phyloP scores from a whole-genome alignment of 92 coral and sea anemone genomes.

The Porites cylindrica region DNA sequence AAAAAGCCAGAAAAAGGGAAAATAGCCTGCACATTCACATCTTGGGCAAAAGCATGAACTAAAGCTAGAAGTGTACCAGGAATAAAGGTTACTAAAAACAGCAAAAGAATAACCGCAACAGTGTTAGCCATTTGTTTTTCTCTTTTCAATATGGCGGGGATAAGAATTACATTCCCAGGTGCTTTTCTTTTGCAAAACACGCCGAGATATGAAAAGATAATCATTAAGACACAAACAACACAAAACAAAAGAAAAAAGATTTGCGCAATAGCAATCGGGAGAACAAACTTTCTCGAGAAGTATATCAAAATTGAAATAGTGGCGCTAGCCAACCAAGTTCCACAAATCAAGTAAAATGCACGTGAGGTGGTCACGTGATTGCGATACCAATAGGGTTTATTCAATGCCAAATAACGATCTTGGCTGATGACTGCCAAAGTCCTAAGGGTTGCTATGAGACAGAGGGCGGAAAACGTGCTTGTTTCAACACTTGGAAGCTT shows the following conservation, averaged over 20 bases:
- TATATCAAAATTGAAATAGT: neutral
- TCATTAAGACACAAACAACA: neutral
- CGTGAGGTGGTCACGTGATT: conserved; percentile 10
- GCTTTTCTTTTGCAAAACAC: neutral
- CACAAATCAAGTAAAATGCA: conserved; percentile 3
- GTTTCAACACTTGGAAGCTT: neutral
- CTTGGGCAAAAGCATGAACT: neutral
- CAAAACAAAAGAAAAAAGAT: neutral
- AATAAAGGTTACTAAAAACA: neutral
- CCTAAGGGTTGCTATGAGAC: neutral
- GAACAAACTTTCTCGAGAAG: neutral
- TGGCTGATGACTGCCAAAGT: neutral
- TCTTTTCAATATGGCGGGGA: conserved; percentile 4
- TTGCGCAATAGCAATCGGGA: neutral
- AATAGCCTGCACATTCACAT: neutral
- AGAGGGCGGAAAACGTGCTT: neutral
- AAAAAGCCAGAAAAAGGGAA: neutral
- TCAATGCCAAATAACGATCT: conserved; percentile 5
- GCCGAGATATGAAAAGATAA: neutral
- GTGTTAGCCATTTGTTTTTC: neutral
- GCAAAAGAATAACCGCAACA: neutral
- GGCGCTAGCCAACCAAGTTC: neutral
- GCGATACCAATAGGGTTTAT: conserved; percentile 5
- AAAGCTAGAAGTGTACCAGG: neutral
- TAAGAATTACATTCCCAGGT: neutral